phyloP scores from a whole-genome alignment of 2,888 invertebrate species.

The Cheilosia scutellata region DNA sequence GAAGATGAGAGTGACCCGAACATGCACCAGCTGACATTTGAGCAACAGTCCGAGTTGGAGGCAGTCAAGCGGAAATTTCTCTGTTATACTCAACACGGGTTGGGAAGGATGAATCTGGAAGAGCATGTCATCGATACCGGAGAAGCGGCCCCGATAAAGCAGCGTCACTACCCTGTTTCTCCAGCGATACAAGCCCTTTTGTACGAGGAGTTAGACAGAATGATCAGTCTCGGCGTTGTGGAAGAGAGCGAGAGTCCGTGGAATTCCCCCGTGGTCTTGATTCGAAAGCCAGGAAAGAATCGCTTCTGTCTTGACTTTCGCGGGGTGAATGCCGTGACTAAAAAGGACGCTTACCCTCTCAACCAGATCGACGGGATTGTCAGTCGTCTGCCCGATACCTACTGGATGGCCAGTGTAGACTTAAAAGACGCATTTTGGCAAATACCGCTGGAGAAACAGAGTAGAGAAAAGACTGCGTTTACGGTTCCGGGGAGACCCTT shows the following conservation, averaged over 20 bases:
- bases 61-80: conserved; percentile 1
- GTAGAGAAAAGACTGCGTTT: conserved; percentile 47
- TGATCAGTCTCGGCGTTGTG: conserved; percentile 75
- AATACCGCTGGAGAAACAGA: background rate
- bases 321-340: background rate
- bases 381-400: background rate
- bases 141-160: conserved; percentile 54
- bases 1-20: background rate
- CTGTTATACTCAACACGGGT: conserved; percentile 13
- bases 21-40: background rate
- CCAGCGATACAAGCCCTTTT: conserved; percentile 64
- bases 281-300: no score
- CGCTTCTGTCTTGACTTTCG: conserved; percentile 77
- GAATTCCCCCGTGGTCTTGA: no score
- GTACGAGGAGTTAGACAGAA: conserved; percentile 78
- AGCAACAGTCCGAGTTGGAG: conserved; percentile 4
- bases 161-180: conserved; percentile 71
- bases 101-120: conserved; percentile 8
- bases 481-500: conserved; percentile 50
- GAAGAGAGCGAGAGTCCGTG: conserved; percentile 57
- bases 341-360: conserved; percentile 21
- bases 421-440: no score
- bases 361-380: conserved; percentile 15
- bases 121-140: conserved; percentile 62
- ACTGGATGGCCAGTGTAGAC: no score